Percentiles rank a stretch among this genome's conserved stretches.
phyloP scores from a whole-genome alignment of 2,797 vertebrate species.

The Molossus alvarezi region DNA sequence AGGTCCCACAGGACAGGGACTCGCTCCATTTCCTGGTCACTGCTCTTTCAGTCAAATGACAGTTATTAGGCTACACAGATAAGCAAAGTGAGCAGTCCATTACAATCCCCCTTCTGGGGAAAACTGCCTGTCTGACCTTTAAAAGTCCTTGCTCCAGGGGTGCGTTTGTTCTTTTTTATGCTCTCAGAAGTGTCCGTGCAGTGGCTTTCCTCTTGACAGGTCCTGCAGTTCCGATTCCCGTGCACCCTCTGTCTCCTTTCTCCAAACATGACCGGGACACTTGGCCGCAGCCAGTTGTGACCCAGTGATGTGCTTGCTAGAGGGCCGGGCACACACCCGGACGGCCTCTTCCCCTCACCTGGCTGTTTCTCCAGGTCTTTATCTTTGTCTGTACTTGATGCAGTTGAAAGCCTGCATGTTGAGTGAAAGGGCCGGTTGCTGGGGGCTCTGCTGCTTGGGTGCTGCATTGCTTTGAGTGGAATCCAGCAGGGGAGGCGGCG shows the following conservation, averaged over 20 bases:
- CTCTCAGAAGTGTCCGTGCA: neutral
- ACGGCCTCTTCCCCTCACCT: rapidly evolving
- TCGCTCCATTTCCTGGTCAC: neutral
- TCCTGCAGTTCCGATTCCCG: slow-evolving; percentile 73
- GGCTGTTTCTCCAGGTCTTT: neutral
- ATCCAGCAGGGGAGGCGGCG: neutral
- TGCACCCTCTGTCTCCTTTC: neutral
- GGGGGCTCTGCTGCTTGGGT: slow-evolving; percentile 25
- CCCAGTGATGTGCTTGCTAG: slow-evolving; percentile 7
- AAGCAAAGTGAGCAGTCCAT: slow-evolving; percentile 37
- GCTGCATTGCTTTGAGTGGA: slow-evolving; percentile 68
- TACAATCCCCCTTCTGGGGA: slow-evolving; percentile 42
- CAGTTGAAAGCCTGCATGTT: neutral
- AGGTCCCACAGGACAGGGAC: neutral
- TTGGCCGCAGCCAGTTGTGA: slow-evolving; percentile 18
- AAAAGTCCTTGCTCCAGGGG: slow-evolving; percentile 50
- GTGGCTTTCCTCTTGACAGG: slow-evolving; percentile 55
- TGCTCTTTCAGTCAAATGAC: neutral
- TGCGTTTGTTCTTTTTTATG: slow-evolving; percentile 57
- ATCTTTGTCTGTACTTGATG: neutral
- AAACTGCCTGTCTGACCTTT: slow-evolving; percentile 65
- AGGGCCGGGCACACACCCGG: neutral
- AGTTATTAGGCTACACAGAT: slow-evolving; percentile 29
- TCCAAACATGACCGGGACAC: neutral
- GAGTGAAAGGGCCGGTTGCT: neutral